These are phyloP conservation scores for Egretta garzetta DNA, from an alignment of 2,113 vertebrate species.

Conservation along the genomic window DNA sequence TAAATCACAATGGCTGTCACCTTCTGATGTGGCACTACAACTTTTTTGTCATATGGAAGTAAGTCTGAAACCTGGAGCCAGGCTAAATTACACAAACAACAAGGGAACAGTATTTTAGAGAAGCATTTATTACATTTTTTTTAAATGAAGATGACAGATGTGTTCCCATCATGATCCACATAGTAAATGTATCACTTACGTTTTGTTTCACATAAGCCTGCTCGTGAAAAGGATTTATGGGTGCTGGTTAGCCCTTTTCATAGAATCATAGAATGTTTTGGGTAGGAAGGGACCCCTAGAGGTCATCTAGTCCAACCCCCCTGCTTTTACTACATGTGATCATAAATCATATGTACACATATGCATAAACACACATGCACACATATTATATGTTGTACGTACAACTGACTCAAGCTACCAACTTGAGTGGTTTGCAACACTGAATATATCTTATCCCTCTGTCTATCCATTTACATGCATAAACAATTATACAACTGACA, in stretches of 20 bases:
- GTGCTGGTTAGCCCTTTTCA: background rate
- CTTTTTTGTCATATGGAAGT: background rate
- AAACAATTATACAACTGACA: background rate
- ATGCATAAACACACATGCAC: background rate
- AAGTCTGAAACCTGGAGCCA: background rate
- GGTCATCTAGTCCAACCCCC: too few species aligned
- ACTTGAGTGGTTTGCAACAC: background rate
- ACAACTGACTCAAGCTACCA: background rate
- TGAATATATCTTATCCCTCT: background rate
- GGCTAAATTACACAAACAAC: background rate
- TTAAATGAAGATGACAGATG: background rate
- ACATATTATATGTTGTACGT: background rate
- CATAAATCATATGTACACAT: background rate
- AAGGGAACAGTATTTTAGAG: slow-evolving; percentile 28
- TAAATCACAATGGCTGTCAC: background rate
- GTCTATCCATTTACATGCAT: background rate
- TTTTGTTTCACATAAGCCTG: background rate
- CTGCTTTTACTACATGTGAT: background rate
- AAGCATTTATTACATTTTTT: background rate
- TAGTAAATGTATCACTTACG: background rate
- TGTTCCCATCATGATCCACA: background rate
- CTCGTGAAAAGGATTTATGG: background rate
- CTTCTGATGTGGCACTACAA: background rate
- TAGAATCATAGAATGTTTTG: too few species aligned
- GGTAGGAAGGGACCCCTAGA: too few species aligned